Evolutionary conservation across 2,113 vertebrate species (phyloP).

Genomic region (Halichoerus grypus): DNA sequence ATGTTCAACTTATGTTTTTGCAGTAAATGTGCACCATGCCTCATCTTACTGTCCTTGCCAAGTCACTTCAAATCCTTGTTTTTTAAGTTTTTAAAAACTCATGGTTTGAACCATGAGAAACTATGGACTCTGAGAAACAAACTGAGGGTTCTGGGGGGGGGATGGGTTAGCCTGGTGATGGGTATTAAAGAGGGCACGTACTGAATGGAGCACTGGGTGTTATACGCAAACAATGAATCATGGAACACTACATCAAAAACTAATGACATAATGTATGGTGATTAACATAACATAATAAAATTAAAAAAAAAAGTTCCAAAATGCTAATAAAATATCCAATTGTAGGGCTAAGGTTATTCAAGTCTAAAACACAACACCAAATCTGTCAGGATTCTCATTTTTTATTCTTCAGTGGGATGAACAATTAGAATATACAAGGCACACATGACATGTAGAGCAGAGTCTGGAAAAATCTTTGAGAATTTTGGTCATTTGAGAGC

Average conservation of each 20-base stretch:
- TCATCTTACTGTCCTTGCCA: slow-evolving; percentile 28
- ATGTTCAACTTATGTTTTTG: neutral
- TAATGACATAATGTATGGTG: too few species aligned
- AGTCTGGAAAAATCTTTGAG: slow-evolving; percentile 5
- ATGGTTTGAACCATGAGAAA: too few species aligned
- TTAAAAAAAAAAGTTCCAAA: neutral
- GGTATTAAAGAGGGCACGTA: too few species aligned
- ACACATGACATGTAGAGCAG: neutral
- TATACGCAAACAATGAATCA: too few species aligned
- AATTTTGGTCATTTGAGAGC: slow-evolving; percentile 10
- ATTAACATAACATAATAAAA: too few species aligned
- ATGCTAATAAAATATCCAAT: slow-evolving; percentile 22
- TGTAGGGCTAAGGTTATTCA: neutral
- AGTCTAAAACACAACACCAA: slow-evolving; percentile 44
- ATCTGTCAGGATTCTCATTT: slow-evolving; percentile 28
- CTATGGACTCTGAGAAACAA: too few species aligned
- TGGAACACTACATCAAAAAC: too few species aligned
- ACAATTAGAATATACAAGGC: neutral
- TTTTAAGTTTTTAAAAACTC: neutral
- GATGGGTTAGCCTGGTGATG: too few species aligned
- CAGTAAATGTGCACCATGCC: neutral
- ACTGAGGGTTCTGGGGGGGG: too few species aligned
- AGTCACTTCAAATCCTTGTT: slow-evolving; percentile 39
- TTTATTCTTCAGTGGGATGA: neutral
- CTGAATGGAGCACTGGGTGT: too few species aligned